Percentiles rank a stretch among this genome's conserved stretches.
Evolutionary conservation across 1,140 invertebrate genomes (phyloP).

Genomic region (Ericerus pela): DNA sequence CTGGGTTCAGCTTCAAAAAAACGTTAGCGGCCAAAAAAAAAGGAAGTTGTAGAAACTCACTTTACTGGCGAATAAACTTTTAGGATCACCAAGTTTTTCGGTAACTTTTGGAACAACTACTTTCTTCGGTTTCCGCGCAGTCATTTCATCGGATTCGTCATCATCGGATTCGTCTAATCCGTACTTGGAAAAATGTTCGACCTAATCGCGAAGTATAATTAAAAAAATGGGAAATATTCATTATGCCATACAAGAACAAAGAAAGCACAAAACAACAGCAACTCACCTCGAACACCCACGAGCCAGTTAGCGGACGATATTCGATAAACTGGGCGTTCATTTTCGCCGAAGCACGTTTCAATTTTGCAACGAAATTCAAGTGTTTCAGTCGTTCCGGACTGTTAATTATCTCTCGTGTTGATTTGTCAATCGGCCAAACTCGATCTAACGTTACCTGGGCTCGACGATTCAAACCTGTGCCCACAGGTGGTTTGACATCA

Average conservation of each 20-base stretch:
- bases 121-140: constrained; percentile 30
- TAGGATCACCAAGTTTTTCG: background rate
- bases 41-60: background rate
- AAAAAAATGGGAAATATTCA: constrained; percentile 14
- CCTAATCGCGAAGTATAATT: too few species aligned
- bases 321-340: constrained; percentile 83
- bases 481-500: constrained; percentile 53
- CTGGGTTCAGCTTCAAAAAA: background rate
- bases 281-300: constrained; percentile 76
- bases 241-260: background rate
- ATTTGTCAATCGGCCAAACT: constrained; percentile 88
- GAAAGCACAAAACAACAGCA: background rate
- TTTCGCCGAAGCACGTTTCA: constrained; percentile 68
- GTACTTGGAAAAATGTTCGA: constrained; percentile 95
- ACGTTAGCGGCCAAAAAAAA: background rate
- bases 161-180: constrained; percentile 81
- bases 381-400: constrained; percentile 56
- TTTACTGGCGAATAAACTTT: background rate
- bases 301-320: constrained; percentile 86
- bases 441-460: constrained; percentile 86
- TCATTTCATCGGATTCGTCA: constrained; percentile 42
- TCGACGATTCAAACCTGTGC: constrained; percentile 73
- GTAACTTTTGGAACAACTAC: background rate
- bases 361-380: constrained; percentile 76
- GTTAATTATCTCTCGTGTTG: constrained; percentile 59